Base-by-base conservation (phyloP, 2,888 invertebrate genomes). In the Orchesellides sinensis region DNA sequence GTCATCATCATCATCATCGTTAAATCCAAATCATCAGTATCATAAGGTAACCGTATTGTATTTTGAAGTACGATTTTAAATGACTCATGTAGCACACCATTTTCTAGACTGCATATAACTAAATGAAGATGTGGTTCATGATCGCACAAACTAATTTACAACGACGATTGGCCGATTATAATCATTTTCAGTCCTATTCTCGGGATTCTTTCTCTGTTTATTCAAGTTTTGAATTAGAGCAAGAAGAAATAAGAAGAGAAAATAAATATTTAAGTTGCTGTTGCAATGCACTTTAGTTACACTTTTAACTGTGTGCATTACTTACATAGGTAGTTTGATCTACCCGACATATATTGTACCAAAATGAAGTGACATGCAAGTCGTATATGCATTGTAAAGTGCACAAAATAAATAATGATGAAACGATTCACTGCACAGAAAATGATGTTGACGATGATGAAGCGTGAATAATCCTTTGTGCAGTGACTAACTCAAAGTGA, bases 191-290 rank as follows among this genome's bases (percentile, higher is more conserved):
- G n/a, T n/a, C n/a, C n/a, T n/a, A n/a, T n/a, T n/a, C n/a, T n/a
- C n/a, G n/a, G n/a, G 35, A 19, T 68, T 29, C 19, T 74, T 65
- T 10, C 27, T 47, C 27, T 66, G 27, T 65, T 23, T 59, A 68
- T 81, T 81, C 73, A 81, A 61, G 49, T 81, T 73, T 61, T 81
- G 66, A 81, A 81, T 81, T 74, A 81, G 81, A 81, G 81, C 81
- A 72, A 66, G 73, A 81, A 73, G 61, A 74, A 56, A 68, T 54
- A 56, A 65, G 59, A 63, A 63, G 19, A 61, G 59, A 52, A 68
- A 47, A 21, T n/a, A 21, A 25, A 45, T 4, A 29, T 29, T 21
- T 19, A 40, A 32, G 17, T 45, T 45, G 21, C 49, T 8, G 21
- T 21, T 17, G 19, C 49, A 21, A 49, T 49, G 47, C 47, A 32